phyloP scores from a whole-genome alignment of 2,888 invertebrate species.

The Eurytoma californica region DNA sequence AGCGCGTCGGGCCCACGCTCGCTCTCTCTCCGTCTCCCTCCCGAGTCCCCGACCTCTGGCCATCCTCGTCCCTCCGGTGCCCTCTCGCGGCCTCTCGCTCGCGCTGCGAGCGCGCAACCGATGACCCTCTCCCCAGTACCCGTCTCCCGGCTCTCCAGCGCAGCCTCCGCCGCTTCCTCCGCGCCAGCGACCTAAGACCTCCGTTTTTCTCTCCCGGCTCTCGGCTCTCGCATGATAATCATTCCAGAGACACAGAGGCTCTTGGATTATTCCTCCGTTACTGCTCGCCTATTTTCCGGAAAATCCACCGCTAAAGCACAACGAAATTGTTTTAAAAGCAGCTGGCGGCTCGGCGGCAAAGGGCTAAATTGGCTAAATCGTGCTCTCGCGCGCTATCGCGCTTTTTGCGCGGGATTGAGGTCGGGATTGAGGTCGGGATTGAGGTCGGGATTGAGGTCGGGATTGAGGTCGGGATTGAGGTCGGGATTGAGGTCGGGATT shows the following conservation, averaged over 20 bases:
- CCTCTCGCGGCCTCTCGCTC: constrained; percentile 26
- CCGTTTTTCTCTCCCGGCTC: constrained; percentile 45
- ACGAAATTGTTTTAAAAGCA: too few relatives aligned
- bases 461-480: background rate
- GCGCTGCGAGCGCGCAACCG: constrained; percentile 10
- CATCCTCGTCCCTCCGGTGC: constrained; percentile 41
- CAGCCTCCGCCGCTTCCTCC: background rate
- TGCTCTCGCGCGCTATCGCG: background rate
- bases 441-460: background rate
- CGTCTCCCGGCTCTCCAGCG: constrained; percentile 12
- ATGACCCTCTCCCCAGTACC: constrained; percentile 42
- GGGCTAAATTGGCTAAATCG: too few relatives aligned
- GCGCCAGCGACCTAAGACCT: constrained; percentile 54
- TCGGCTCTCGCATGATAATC: constrained; percentile 51
- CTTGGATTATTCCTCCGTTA: too few relatives aligned
- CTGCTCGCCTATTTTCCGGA: too few relatives aligned
- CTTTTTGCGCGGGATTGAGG: background rate
- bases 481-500: background rate
- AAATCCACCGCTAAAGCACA: too few relatives aligned
- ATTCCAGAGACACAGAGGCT: constrained; percentile 52
- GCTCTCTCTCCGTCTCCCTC: background rate
- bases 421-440: background rate
- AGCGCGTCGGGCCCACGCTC: too few relatives aligned
- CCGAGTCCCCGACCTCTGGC: constrained; percentile 44
- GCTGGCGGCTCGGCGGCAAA: too few relatives aligned